These are phyloP conservation scores for Pelodiscus sinensis DNA, from an alignment of 2,113 vertebrate species.

Conservation along the genomic window DNA sequence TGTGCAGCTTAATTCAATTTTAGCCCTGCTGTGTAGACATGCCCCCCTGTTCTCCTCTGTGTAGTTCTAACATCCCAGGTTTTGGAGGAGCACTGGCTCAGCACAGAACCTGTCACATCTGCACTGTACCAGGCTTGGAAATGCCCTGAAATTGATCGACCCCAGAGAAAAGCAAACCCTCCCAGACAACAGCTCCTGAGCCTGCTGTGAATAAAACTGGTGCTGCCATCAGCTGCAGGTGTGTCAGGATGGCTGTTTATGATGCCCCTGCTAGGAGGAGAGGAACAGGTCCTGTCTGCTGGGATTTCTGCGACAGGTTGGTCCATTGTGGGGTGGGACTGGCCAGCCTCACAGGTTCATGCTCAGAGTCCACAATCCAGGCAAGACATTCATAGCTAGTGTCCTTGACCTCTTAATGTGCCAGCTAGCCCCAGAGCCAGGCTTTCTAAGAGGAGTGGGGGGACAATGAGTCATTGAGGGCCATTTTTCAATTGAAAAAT, in stretches of 20 bases:
- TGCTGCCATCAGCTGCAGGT: no score
- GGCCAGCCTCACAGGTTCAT: rapidly evolving
- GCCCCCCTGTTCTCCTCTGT: no score
- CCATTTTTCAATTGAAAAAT: no score
- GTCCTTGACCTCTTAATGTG: conserved; percentile 39
- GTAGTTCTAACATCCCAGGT: neutral
- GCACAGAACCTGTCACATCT: neutral
- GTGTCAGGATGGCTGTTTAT: neutral
- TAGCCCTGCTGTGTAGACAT: no score
- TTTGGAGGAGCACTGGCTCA: neutral
- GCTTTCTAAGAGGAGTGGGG: no score
- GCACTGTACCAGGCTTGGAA: neutral
- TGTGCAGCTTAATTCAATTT: no score
- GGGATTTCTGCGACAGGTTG: rapidly evolving
- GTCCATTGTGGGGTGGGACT: neutral
- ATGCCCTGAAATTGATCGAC: neutral
- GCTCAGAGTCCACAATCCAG: neutral
- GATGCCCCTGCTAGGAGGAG: rapidly evolving
- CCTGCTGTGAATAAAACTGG: no score
- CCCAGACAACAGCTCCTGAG: rapidly evolving
- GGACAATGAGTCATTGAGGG: no score
- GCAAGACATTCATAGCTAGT: neutral
- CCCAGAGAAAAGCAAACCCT: neutral
- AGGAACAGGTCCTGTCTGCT: neutral
- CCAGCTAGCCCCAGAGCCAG: conserved; percentile 38